Evolutionary conservation across 2,888 invertebrate species (phyloP).

Genomic region (Dorcus parallelipipedus): DNA sequence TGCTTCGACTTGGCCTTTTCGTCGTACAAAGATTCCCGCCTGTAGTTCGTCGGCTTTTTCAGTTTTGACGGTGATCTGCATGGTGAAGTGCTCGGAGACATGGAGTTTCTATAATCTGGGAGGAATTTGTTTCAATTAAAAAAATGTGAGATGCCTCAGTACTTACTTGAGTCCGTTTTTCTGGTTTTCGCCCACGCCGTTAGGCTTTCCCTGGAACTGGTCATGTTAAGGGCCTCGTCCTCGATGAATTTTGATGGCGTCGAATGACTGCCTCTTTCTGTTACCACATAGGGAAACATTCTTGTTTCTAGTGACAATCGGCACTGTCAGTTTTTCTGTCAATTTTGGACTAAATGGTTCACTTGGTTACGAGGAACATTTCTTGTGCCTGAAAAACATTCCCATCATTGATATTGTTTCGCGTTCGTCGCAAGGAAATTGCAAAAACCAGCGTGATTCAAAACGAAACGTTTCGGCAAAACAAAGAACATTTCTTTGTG

Average conservation of each 20-base stretch:
- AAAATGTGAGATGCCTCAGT: neutral
- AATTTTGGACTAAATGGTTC: constrained; percentile 24
- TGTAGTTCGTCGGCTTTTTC: constrained; percentile 19
- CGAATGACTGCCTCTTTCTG: constrained; percentile 20
- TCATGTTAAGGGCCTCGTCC: constrained; percentile 12
- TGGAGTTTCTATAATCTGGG: constrained; percentile 6
- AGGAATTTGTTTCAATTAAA: neutral
- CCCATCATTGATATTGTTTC: no score
- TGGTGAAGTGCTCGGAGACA: constrained; percentile 12
- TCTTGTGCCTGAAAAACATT: neutral
- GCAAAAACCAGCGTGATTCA: no score
- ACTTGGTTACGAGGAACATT: neutral
- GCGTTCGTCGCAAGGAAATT: no score
- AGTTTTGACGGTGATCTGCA: constrained; percentile 19
- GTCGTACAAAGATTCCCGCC: constrained; percentile 34
- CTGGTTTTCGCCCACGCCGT: constrained; percentile 16
- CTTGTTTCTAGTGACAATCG: constrained; percentile 17
- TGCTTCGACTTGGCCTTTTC: constrained; percentile 43
- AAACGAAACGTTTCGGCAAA: no score
- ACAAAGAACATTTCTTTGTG: no score
- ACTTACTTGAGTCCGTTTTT: constrained; percentile 13
- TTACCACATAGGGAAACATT: constrained; percentile 31
- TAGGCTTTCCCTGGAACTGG: constrained; percentile 19
- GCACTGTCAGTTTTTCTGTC: constrained; percentile 21
- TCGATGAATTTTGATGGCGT: constrained; percentile 19